Evolutionary conservation across 2,797 vertebrate species (phyloP), one percentile per base, ranked within the genome.

Genomic region (Microctenopoma stevenorrisi): DNA sequence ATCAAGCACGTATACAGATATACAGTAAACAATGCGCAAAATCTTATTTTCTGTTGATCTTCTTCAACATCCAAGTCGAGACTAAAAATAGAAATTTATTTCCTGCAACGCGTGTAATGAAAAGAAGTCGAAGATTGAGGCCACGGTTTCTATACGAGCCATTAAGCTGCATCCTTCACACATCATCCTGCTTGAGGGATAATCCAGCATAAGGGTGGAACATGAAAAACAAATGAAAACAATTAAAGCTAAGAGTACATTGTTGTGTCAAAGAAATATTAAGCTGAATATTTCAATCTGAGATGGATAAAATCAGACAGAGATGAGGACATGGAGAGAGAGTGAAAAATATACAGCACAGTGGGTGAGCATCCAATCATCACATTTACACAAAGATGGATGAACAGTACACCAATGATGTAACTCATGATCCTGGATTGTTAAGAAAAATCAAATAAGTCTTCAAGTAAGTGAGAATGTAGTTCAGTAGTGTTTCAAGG

Each of bases 131-230:
- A 54, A 86, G 83, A 92, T 89, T 81, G 73, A 86, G 86, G 86
- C 61, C 74, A 79, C 37, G 7, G 16, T 79, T 77, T 85, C 72
- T 62, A 74, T 75, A 65, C 54, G 75, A 82, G 76, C 79, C 85
- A 87, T 88, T 88, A 86, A 91, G 78, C 87, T 80, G 70, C 80
- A 83, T 84, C 85, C 62, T 82, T 82, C 74, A 66, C 71, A 83
- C 79, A 82, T 89, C 85, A 88, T 90, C 86, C 77, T 81, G 71
- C 83, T 85, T 89, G 78, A 86, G 70, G 81, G 84, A 90, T 82
- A 78, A 86, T 76, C 72, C 76, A 48, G 60, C 46, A 40, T 10
- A 40, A 78, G 52, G 68, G 48, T 16, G 71, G 65, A 78, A 84
- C 68, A 85, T 33, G 55, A 47, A 65, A 79, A 82, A 81, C 69